Conservation (phyloP, 2,797 vertebrate genomes). For the Tenualosa thibaudeaui region DNA sequence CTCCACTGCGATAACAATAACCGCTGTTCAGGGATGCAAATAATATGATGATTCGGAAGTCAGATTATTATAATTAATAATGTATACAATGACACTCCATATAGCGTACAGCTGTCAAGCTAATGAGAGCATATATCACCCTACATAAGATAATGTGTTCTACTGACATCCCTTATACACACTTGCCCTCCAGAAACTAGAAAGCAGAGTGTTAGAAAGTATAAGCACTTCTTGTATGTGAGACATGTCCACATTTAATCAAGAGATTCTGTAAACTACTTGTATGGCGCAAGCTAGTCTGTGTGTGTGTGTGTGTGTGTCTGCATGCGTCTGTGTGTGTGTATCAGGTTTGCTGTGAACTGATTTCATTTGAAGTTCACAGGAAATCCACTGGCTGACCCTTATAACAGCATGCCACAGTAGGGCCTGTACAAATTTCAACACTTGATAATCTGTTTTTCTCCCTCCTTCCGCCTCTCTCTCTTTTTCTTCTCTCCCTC, state of each 20-base stretch:
- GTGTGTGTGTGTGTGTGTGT: not conserved
- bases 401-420: constrained; percentile 19
- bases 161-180: not conserved
- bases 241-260: constrained; percentile 21
- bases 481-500: not conserved
- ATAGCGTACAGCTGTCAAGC: constrained; percentile 48
- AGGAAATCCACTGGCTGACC: constrained; percentile 42
- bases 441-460: constrained; percentile 42
- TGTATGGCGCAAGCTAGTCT: not conserved
- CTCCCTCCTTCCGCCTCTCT: not conserved
- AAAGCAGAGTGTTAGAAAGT: not conserved
- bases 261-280: not conserved
- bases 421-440: constrained; percentile 33
- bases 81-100: constrained; percentile 54
- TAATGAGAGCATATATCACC: constrained; percentile 55
- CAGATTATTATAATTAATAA: constrained; percentile 80
- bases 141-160: constrained; percentile 30
- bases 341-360: not conserved
- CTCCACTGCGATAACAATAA: constrained; percentile 68
- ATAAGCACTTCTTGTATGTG: not conserved
- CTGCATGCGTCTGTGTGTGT: not conserved
- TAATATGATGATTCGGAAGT: constrained; percentile 75
- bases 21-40: constrained; percentile 76
- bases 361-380: constrained; percentile 43
- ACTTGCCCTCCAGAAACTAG: not conserved